A percentile compares a stretch with the other conserved stretches of the same genome.
phyloP scores from a whole-genome alignment of 2,797 vertebrate genomes.

The Zalophus californianus region DNA sequence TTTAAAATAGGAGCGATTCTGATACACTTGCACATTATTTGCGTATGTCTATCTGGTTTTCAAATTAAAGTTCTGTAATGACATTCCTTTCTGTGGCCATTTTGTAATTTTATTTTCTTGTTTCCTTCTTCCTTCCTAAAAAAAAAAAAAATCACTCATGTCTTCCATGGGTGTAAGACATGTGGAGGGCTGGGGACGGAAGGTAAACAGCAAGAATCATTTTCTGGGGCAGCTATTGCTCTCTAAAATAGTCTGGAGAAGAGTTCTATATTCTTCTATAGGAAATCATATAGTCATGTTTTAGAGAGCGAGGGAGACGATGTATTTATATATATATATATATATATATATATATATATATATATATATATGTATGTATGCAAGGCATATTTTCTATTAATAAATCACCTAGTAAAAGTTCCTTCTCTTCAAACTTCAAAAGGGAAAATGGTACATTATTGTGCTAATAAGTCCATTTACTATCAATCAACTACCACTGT shows the following conservation, averaged over 20 bases:
- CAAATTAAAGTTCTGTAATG: constrained; percentile 65
- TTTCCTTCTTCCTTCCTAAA: neutral
- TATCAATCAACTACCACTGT: neutral
- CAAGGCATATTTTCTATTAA: neutral
- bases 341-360: too few species aligned
- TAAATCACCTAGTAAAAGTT: constrained; percentile 15
- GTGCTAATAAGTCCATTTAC: neutral
- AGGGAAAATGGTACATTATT: neutral
- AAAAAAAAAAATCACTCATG: neutral
- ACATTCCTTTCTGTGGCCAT: constrained; percentile 35
- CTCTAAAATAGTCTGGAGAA: neutral
- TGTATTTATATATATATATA: too few species aligned
- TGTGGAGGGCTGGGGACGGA: neutral
- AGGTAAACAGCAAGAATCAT: neutral
- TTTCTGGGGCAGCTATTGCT: neutral
- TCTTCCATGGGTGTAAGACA: neutral
- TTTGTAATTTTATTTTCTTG: constrained; percentile 54
- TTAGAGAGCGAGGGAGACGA: neutral
- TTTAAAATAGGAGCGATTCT: constrained; percentile 36
- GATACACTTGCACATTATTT: constrained; percentile 32
- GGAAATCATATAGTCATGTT: neutral
- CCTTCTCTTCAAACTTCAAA: constrained; percentile 35
- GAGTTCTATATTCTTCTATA: neutral
- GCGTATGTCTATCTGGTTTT: constrained; percentile 44
- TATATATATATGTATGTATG: too few species aligned